These are phyloP conservation scores for Meleagris gallopavo DNA, from an alignment of 2,113 vertebrate genomes.

Conservation along the genomic window DNA sequence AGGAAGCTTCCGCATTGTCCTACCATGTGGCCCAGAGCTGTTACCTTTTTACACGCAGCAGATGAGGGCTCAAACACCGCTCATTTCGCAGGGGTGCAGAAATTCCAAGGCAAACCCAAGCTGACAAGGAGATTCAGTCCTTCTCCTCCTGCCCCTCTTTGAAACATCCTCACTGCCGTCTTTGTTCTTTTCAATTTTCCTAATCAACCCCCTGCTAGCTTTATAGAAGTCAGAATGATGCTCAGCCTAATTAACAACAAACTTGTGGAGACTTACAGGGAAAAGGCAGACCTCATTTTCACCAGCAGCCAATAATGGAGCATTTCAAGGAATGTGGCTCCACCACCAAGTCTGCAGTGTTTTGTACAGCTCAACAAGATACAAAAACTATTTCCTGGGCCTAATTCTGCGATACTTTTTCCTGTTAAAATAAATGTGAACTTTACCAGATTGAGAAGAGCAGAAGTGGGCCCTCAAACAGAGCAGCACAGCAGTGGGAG, in stretches of 20 bases:
- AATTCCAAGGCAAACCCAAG: neutral
- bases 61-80: neutral
- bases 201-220: neutral
- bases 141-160: neutral
- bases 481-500: rapidly evolving
- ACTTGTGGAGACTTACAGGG: neutral
- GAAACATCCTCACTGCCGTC: neutral
- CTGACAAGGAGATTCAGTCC: neutral
- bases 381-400: neutral
- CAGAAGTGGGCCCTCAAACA: rapidly evolving
- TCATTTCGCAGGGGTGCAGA: neutral
- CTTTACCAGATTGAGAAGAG: neutral
- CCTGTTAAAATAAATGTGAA: rapidly evolving
- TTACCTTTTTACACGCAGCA: neutral
- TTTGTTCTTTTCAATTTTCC: conserved; percentile 19
- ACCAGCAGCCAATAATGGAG: neutral
- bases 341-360: neutral
- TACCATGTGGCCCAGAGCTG: neutral
- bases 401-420: neutral
- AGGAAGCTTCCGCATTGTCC: neutral
- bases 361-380: neutral
- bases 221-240: neutral
- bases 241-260: conserved; percentile 54
- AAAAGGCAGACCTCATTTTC: neutral
- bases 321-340: neutral